A percentile compares a stretch with the other conserved stretches of the same genome.
Evolutionary conservation across 2,113 vertebrate genomes (phyloP).

Genomic region (Ageneiosus marmoratus): DNA sequence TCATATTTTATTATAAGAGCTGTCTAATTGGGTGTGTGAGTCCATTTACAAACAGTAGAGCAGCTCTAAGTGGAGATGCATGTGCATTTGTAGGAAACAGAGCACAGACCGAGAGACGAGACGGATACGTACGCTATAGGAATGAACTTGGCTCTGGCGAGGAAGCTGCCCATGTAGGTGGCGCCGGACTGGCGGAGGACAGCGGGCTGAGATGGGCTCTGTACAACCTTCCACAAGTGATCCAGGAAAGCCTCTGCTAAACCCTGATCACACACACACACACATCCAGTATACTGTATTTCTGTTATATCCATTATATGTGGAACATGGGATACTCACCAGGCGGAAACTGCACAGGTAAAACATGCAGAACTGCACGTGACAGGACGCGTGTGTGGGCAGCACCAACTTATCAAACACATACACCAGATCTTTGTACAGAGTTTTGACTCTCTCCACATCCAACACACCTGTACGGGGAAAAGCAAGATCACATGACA

Average conservation of each 20-base stretch:
- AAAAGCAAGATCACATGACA: background rate
- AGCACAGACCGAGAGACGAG: background rate
- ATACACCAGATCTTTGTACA: slow-evolving; percentile 85
- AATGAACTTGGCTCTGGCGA: slow-evolving; percentile 91
- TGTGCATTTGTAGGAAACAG: background rate
- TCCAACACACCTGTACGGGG: slow-evolving; percentile 76
- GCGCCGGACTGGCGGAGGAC: slow-evolving; percentile 88
- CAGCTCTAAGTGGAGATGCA: background rate
- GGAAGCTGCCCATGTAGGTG: slow-evolving; percentile 91
- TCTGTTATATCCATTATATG: too few species aligned
- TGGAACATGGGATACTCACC: slow-evolving; percentile 74
- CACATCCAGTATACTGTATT: background rate
- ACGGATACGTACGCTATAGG: slow-evolving; percentile 82
- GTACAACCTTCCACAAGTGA: slow-evolving; percentile 91
- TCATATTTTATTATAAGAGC: too few species aligned
- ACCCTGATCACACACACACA: slow-evolving; percentile 68
- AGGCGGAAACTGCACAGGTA: slow-evolving; percentile 95
- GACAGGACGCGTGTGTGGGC: slow-evolving; percentile 90
- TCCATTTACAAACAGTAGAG: too few species aligned
- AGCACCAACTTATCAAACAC: slow-evolving; percentile 93
- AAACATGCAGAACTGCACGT: slow-evolving; percentile 91
- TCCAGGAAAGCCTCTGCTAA: slow-evolving; percentile 94
- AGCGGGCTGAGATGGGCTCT: slow-evolving; percentile 84
- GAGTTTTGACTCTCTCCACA: slow-evolving; percentile 79
- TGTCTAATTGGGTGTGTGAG: too few species aligned